These are phyloP conservation scores for Naja naja DNA, from an alignment of 2,113 vertebrate genomes.

Conservation along the genomic window DNA sequence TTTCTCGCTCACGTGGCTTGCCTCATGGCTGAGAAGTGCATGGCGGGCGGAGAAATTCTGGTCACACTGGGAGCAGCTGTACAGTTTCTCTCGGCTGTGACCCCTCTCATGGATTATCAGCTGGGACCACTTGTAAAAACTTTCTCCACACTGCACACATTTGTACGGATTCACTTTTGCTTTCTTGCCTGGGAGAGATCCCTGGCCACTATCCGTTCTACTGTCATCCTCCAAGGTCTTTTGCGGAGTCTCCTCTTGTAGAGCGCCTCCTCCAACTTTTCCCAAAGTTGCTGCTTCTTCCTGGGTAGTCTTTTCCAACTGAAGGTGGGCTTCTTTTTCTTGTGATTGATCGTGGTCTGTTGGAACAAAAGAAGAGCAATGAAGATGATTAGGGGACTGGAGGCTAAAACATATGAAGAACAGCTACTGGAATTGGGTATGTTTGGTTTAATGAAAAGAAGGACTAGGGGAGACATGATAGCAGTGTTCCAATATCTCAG, in stretches of 20 bases:
- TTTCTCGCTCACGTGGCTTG: slow-evolving; percentile 47
- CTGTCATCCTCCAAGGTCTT: not conserved
- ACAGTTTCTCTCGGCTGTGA: slow-evolving; percentile 23
- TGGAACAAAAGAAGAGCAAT: not conserved
- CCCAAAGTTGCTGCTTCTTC: not conserved
- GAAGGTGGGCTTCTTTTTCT: not conserved
- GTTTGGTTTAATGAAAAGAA: not conserved
- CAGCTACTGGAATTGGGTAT: not conserved
- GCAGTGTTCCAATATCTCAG: too few species aligned
- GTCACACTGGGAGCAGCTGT: slow-evolving; percentile 34
- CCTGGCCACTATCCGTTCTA: not conserved
- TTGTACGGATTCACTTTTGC: not conserved
- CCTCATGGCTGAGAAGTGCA: slow-evolving; percentile 41
- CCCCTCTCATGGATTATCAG: slow-evolving; percentile 34
- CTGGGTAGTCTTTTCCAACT: not conserved
- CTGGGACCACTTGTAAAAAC: slow-evolving; percentile 25
- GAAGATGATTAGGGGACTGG: not conserved
- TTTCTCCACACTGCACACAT: not conserved
- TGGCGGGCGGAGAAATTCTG: slow-evolving; percentile 38
- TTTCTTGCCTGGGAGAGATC: not conserved
- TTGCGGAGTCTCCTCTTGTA: not conserved
- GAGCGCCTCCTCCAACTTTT: not conserved
- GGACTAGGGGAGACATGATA: too few species aligned
- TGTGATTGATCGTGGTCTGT: not conserved
- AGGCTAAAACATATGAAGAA: not conserved